A percentile compares a stretch with the other conserved stretches of the same genome.
Conservation (phyloP, 2,888 invertebrate genomes). For the Drosophila peninsularis region DNA sequence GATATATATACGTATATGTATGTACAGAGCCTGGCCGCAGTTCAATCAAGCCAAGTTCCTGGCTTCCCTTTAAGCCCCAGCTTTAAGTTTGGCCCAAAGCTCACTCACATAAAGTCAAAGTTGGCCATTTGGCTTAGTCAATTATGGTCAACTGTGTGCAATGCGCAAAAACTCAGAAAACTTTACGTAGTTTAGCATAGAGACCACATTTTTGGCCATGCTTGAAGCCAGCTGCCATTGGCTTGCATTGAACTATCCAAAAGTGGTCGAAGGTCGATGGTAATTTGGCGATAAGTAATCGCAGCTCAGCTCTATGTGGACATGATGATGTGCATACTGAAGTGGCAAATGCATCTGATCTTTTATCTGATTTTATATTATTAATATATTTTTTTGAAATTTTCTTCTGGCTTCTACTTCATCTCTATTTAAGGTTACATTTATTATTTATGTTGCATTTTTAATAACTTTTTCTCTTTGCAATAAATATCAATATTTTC, state of each 20-base stretch:
- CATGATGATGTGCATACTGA: neutral
- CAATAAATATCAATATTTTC: neutral
- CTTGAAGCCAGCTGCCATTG: neutral
- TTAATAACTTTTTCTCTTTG: neutral
- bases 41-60: neutral
- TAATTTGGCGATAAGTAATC: neutral
- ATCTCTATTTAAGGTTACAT: neutral
- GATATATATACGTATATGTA: neutral
- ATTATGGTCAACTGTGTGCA: neutral
- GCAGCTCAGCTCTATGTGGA: neutral
- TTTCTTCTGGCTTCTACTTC: neutral
- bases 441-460: neutral
- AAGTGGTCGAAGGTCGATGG: neutral
- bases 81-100: neutral
- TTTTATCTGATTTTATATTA: neutral
- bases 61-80: neutral
- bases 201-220: neutral
- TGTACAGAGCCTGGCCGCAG: neutral
- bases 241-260: neutral
- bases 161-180: no score
- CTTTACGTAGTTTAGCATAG: neutral
- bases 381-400: neutral
- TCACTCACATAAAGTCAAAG: neutral
- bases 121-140: neutral
- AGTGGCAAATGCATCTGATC: no score